Evolutionary conservation across 2,113 vertebrate genomes (phyloP), one percentile per base, ranked within the genome.

Genomic region (Mustelus asterias): DNA sequence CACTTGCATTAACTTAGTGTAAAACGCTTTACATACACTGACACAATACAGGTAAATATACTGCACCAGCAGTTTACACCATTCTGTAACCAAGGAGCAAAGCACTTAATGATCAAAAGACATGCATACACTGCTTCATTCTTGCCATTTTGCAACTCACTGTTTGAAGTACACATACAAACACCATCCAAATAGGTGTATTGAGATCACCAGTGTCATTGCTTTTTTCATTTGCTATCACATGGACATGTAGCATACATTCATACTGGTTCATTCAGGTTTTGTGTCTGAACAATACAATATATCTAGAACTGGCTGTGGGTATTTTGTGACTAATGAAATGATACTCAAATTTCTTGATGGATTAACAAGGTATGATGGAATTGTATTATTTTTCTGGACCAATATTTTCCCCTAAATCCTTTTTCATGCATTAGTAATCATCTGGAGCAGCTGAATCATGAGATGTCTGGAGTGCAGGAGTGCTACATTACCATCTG

Each of bases 401-500:
- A 60, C 58, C 29, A 92, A 33, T n/a, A 7, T 93, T 93, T 65
- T 67, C 58, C 18, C 16, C 78, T 83, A 41, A 37, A 86, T 65
- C 9, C 9, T 88, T 78, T 24, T 44, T 96, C 96, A 96, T 96
- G 54, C 29, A 33, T 96, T 97, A 99, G 99, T 97, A 97, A 96
- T 96, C 97, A 98, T 58, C 96, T 98, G 89, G 97, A 98, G 67
- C 98, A 98, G 65, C 96, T 98, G 96, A 98, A 97, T 93, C 98
- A 98, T 96, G 98, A 99, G 97, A 96, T 99, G 96, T 96, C 96
- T 33, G 96, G 96, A 0, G 98, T 99, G 94, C 99, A 99, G 96
- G 98, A 99, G 83, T 99, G 98, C 96, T 99, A 99, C 97, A 97
- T 99, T 5, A 97, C 98, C 29, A 97, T 99, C 78, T 99, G 99